These are phyloP conservation scores for Cerastoderma edule DNA, from an alignment of 2,888 invertebrate genomes.

Conservation along the genomic window DNA sequence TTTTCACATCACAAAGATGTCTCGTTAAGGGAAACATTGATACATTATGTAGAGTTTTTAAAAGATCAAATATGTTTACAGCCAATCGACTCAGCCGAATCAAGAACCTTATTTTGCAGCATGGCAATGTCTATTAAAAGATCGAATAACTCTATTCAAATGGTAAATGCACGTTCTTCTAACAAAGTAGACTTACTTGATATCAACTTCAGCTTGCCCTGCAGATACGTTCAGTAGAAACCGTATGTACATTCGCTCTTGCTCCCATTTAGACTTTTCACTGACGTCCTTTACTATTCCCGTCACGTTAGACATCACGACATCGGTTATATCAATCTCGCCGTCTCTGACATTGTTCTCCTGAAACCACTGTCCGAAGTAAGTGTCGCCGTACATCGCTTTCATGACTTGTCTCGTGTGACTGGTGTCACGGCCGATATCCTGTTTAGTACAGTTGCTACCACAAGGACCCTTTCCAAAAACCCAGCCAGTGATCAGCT, in stretches of 20 bases:
- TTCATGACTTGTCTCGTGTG: neutral
- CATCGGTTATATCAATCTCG: neutral
- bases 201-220: constrained; percentile 5
- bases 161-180: too few relatives aligned
- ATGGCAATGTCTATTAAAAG: too few relatives aligned
- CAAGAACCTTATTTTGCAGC: too few relatives aligned
- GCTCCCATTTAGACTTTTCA: neutral
- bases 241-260: neutral
- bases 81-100: too few relatives aligned
- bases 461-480: constrained; percentile 62
- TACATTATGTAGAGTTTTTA: too few relatives aligned
- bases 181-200: constrained; percentile 28
- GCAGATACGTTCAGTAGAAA: constrained; percentile 7
- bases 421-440: constrained; percentile 36
- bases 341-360: neutral
- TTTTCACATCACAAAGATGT: too few relatives aligned
- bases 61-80: too few relatives aligned
- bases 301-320: constrained; percentile 7
- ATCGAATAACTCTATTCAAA: too few relatives aligned
- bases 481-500: constrained; percentile 57
- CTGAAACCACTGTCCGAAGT: constrained; percentile 13
- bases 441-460: constrained; percentile 24
- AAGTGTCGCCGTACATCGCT: neutral
- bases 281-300: constrained; percentile 14
- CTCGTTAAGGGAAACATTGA: too few relatives aligned